Percentiles rank a stretch among this genome's conserved stretches.
Evolutionary conservation across 1,140 invertebrate genomes (phyloP).

Genomic region (Ectropis grisescens): DNA sequence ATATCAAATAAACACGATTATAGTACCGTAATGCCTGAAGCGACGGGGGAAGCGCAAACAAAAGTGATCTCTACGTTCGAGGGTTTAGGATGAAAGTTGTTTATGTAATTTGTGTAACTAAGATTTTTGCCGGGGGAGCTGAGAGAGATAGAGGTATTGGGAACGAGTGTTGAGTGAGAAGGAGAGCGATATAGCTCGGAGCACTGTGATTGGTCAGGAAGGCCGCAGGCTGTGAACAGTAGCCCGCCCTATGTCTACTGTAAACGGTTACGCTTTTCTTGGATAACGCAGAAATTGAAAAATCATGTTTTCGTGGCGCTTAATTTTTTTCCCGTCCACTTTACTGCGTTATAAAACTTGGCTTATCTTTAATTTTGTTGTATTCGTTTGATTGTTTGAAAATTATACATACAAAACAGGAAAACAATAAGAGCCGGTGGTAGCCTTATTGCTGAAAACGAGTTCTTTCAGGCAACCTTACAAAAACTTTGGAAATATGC

Average conservation of each 20-base stretch:
- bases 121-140: slow-evolving; percentile 63
- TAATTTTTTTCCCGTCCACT: neutral
- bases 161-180: slow-evolving; percentile 20
- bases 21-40: slow-evolving; percentile 48
- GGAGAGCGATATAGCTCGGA: slow-evolving; percentile 58
- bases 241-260: slow-evolving; percentile 69
- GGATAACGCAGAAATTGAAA: slow-evolving; percentile 34
- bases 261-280: slow-evolving; percentile 43
- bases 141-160: slow-evolving; percentile 39
- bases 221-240: slow-evolving; percentile 68
- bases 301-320: slow-evolving; percentile 6
- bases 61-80: slow-evolving; percentile 26
- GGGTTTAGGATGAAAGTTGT: slow-evolving; percentile 18
- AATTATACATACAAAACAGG: too few relatives aligned
- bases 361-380: too few relatives aligned
- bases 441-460: too few relatives aligned
- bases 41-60: slow-evolving; percentile 13
- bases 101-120: slow-evolving; percentile 33
- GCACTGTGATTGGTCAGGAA: slow-evolving; percentile 69
- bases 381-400: too few relatives aligned
- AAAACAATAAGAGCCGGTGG: too few relatives aligned
- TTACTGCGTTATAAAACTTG: slow-evolving; percentile 1
- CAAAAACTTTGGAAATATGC: too few relatives aligned
- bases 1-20: slow-evolving; percentile 62
- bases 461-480: too few relatives aligned